Conservation (phyloP, 2,888 invertebrate genomes). For the Mycalesis mineus region DNA sequence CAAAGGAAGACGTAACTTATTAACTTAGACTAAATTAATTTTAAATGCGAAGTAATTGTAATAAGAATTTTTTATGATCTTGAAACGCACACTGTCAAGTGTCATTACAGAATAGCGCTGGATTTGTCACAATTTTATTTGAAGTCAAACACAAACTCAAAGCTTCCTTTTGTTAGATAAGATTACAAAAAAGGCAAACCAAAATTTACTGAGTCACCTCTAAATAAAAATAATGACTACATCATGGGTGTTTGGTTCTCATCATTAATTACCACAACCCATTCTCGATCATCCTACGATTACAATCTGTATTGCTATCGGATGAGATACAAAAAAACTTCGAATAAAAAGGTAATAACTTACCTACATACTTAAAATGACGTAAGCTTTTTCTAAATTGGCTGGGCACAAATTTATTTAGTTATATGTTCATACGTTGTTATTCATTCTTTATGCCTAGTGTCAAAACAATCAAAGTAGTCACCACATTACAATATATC, state of each 20-base stretch:
- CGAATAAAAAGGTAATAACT: not conserved
- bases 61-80: too few species aligned
- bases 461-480: too few species aligned
- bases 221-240: not conserved
- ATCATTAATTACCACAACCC: conserved; percentile 3
- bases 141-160: too few species aligned
- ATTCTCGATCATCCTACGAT: conserved; percentile 4
- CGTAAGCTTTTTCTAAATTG: conserved; percentile 1
- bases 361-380: not conserved
- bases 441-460: too few species aligned
- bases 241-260: not conserved
- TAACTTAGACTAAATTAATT: too few species aligned
- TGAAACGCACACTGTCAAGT: too few species aligned
- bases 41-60: too few species aligned
- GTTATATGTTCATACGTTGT: not conserved
- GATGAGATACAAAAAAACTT: not conserved
- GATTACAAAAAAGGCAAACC: not conserved
- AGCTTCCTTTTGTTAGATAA: not conserved
- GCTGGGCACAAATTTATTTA: not conserved
- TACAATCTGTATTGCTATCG: conserved; percentile 1
- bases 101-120: too few species aligned
- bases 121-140: too few species aligned
- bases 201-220: not conserved
- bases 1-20: too few species aligned
- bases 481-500: too few species aligned